A percentile compares a stretch with the other conserved stretches of the same genome.
These are phyloP conservation scores for Apistogramma diplotaenia DNA, from an alignment of 2,113 vertebrate genomes.

Conservation along the genomic window DNA sequence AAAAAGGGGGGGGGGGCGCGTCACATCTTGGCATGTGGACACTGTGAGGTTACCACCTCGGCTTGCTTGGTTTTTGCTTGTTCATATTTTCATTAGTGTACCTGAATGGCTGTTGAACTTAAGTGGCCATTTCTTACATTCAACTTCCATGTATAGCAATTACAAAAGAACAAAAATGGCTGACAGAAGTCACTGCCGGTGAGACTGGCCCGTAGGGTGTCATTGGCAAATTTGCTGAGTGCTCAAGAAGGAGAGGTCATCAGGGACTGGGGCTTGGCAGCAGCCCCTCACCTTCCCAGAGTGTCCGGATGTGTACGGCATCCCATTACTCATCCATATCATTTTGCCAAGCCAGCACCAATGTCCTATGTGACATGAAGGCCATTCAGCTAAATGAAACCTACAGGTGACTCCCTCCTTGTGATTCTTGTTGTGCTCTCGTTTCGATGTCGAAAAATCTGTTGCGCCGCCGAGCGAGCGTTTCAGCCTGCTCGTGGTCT, in stretches of 20 bases:
- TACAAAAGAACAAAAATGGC: constrained; percentile 51
- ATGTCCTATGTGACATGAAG: constrained; percentile 74
- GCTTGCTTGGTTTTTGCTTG: not conserved
- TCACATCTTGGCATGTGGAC: constrained; percentile 18
- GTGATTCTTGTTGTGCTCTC: not conserved
- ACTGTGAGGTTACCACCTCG: constrained; percentile 1
- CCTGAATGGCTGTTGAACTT: not conserved
- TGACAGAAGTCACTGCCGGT: constrained; percentile 51
- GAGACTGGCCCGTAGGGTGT: constrained; percentile 47
- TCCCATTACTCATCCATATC: constrained; percentile 76
- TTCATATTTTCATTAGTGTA: constrained; percentile 5
- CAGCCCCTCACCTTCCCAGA: constrained; percentile 72
- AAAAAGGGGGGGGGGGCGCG: not conserved
- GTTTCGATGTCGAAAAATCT: not conserved
- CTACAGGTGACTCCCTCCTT: constrained; percentile 55
- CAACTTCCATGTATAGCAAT: not conserved
- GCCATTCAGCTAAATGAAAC: constrained; percentile 67
- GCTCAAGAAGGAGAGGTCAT: constrained; percentile 69
- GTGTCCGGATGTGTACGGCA: constrained; percentile 71
- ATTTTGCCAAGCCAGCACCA: constrained; percentile 73
- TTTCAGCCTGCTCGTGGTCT: not conserved
- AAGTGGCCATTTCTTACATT: not conserved
- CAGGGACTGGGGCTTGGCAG: constrained; percentile 69
- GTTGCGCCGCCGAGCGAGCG: not conserved
- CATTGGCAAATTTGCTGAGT: constrained; percentile 68